These are phyloP conservation scores for Falco biarmicus DNA, from an alignment of 2,797 vertebrate genomes.

Conservation along the genomic window DNA sequence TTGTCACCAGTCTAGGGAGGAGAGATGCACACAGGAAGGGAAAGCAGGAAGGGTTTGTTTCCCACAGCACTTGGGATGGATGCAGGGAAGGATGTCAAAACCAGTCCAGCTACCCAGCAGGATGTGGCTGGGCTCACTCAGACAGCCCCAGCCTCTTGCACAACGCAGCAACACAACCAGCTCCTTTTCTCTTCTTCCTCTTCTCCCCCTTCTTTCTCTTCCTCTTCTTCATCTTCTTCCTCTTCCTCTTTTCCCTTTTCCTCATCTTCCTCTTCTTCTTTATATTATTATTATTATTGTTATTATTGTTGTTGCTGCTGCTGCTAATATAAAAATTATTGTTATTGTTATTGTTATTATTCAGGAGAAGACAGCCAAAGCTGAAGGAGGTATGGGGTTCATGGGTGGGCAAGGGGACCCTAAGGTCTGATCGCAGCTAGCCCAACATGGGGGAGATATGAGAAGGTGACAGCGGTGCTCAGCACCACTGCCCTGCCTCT, in stretches of 20 bases:
- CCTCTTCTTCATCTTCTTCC: too few species aligned
- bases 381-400: neutral
- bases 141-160: neutral
- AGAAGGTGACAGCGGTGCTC: neutral
- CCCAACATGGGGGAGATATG: rapidly evolving
- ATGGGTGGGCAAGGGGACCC: neutral
- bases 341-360: too few species aligned
- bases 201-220: neutral
- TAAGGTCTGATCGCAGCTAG: rapidly evolving
- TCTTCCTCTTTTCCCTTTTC: too few species aligned
- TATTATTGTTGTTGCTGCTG: too few species aligned
- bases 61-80: neutral
- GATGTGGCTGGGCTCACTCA: neutral
- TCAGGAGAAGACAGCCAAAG: neutral
- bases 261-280: too few species aligned
- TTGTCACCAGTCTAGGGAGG: neutral
- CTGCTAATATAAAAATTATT: too few species aligned
- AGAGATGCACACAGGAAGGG: neutral
- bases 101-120: neutral
- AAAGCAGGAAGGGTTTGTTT: neutral
- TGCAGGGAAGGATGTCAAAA: neutral
- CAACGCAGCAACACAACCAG: neutral
- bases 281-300: too few species aligned
- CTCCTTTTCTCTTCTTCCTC: neutral
- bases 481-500: neutral